These are phyloP conservation scores for Anarhynchus alexandrinus DNA, from an alignment of 2,113 vertebrate species.

Conservation along the genomic window DNA sequence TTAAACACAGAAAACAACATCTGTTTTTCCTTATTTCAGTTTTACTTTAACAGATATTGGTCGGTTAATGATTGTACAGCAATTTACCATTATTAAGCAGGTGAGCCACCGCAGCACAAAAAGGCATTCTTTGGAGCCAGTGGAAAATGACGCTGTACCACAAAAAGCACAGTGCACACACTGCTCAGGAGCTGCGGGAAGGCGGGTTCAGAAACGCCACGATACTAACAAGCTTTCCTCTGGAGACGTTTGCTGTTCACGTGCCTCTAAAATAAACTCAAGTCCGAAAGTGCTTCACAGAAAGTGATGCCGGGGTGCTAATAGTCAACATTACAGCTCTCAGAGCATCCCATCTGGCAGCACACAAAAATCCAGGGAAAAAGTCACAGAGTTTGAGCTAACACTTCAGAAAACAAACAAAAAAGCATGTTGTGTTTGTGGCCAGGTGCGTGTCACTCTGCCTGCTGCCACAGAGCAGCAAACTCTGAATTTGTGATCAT, in stretches of 20 bases:
- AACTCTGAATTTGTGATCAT: not conserved
- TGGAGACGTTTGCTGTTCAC: not conserved
- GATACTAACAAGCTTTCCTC: not conserved
- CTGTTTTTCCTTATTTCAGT: slow-evolving; percentile 46
- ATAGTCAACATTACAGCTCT: not conserved
- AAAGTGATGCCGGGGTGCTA: not conserved
- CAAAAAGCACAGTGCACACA: not conserved
- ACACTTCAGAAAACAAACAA: not conserved
- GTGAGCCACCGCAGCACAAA: not conserved
- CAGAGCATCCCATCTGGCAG: not conserved
- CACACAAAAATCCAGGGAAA: not conserved
- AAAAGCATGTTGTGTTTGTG: not conserved
- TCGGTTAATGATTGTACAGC: slow-evolving; percentile 2
- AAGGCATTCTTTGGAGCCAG: not conserved
- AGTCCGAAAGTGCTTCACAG: not conserved
- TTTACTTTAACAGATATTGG: slow-evolving; percentile 41
- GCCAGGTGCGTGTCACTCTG: not conserved
- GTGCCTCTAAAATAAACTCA: not conserved
- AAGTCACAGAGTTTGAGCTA: not conserved
- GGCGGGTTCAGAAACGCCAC: not conserved
- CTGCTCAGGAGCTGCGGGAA: not conserved
- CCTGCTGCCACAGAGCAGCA: not conserved
- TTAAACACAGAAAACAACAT: slow-evolving; percentile 45
- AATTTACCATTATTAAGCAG: slow-evolving; percentile 19
- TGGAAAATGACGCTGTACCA: not conserved